phyloP scores from a whole-genome alignment of 2,888 invertebrate genomes.

The Beris morrisii region DNA sequence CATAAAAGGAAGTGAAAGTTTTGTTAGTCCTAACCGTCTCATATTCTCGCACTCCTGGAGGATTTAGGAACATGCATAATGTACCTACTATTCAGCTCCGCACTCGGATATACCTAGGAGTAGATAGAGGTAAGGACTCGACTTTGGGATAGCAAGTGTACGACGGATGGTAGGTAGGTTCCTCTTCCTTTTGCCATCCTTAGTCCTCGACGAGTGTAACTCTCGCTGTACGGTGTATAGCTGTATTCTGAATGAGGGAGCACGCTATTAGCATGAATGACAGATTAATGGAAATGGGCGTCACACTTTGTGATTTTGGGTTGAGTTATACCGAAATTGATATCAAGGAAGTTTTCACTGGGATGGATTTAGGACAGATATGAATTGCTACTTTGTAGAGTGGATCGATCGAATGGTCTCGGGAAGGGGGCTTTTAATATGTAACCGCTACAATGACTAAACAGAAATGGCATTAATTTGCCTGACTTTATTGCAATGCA shows the following conservation, averaged over 20 bases:
- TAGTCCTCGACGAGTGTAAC: background rate
- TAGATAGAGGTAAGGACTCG: conserved; percentile 13
- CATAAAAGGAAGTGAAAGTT: conserved; percentile 30
- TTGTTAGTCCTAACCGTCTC: conserved; percentile 28
- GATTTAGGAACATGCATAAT: conserved; percentile 27
- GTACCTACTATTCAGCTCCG: background rate
- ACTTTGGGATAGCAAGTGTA: too few species aligned
- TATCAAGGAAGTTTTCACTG: conserved; percentile 10
- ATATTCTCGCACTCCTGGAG: conserved; percentile 19
- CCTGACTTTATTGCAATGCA: too few species aligned
- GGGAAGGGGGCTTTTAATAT: too few species aligned
- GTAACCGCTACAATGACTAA: too few species aligned
- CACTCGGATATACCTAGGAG: background rate
- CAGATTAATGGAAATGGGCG: conserved; percentile 35
- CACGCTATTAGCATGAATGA: conserved; percentile 33
- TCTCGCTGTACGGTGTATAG: conserved; percentile 13
- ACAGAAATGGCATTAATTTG: too few species aligned
- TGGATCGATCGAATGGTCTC: background rate
- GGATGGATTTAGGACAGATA: conserved; percentile 22
- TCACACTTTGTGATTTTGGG: conserved; percentile 31
- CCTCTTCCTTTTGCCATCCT: background rate
- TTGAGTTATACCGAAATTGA: conserved; percentile 23
- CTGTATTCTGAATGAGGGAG: conserved; percentile 22
- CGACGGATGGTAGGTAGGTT: conserved; percentile 28
- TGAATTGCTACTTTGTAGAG: conserved; percentile 26